Percentiles rank a stretch among this genome's conserved stretches.
These are phyloP conservation scores for Tachina fera DNA, from an alignment of 2,888 invertebrate species.

Conservation along the genomic window DNA sequence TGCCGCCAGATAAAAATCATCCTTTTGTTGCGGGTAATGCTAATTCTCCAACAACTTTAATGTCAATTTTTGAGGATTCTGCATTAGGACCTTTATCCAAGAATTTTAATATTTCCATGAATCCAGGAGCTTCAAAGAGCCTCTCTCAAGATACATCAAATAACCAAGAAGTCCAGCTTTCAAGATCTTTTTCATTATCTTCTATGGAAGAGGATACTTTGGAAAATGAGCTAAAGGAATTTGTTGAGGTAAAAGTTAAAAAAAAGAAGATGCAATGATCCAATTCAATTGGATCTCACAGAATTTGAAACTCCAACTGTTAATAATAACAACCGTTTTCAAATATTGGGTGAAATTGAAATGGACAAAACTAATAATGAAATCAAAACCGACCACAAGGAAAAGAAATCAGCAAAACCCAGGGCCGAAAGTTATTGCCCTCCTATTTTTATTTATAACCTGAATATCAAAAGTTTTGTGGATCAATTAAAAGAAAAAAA, in stretches of 20 bases:
- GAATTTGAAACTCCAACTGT: neutral
- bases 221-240: neutral
- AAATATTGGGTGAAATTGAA: neutral
- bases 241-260: neutral
- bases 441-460: neutral
- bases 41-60: too few relatives aligned
- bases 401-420: neutral
- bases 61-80: too few relatives aligned
- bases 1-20: too few relatives aligned
- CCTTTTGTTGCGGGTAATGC: too few relatives aligned
- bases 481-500: too few relatives aligned
- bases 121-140: too few relatives aligned
- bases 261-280: conserved; percentile 10
- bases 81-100: too few relatives aligned
- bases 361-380: neutral
- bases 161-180: neutral
- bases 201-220: neutral
- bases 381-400: neutral
- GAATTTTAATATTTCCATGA: too few relatives aligned
- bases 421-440: conserved; percentile 3
- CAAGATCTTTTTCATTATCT: neutral
- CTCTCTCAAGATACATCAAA: neutral
- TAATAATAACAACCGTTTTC: neutral
- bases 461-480: too few relatives aligned
- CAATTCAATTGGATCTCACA: conserved; percentile 4